These are phyloP conservation scores for Lytechinus variegatus DNA, from an alignment of 35 echinoderm and acorn worm species.

Conservation along the genomic window DNA sequence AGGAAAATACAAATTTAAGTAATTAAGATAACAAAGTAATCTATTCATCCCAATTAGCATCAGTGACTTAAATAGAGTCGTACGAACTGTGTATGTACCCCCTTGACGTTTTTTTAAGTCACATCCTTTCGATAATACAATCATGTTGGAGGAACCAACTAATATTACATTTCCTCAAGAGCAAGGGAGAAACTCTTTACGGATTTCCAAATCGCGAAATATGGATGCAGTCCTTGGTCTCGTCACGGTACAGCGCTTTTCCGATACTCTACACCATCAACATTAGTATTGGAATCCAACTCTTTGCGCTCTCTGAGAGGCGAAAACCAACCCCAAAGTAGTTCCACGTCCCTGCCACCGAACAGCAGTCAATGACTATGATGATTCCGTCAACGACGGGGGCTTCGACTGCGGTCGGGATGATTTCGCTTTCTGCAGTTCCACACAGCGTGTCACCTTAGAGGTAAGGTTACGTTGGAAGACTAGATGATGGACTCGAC, in stretches of 20 bases:
- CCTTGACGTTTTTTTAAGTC: neutral
- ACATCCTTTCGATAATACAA: neutral
- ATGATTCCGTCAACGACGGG: neutral
- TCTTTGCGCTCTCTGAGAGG: neutral
- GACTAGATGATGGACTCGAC: neutral
- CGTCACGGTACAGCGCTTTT: neutral
- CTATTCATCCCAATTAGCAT: too few species aligned
- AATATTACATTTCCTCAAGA: neutral
- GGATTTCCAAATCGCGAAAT: neutral
- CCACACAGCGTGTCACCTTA: neutral
- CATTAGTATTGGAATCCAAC: neutral
- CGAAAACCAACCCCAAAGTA: slow-evolving; percentile 33
- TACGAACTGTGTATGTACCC: too few species aligned
- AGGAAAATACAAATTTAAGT: too few species aligned
- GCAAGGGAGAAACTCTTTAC: neutral
- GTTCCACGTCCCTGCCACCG: slow-evolving; percentile 18
- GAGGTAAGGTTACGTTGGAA: slow-evolving; percentile 24
- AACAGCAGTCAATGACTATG: neutral
- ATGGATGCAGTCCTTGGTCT: neutral
- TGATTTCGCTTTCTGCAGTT: neutral
- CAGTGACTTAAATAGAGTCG: too few species aligned
- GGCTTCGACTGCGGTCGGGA: neutral
- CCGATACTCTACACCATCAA: slow-evolving; percentile 24
- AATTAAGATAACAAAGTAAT: too few species aligned
- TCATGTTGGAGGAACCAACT: neutral